phyloP scores from a whole-genome alignment of 2,797 vertebrate genomes.

The Botia kubotai region DNA sequence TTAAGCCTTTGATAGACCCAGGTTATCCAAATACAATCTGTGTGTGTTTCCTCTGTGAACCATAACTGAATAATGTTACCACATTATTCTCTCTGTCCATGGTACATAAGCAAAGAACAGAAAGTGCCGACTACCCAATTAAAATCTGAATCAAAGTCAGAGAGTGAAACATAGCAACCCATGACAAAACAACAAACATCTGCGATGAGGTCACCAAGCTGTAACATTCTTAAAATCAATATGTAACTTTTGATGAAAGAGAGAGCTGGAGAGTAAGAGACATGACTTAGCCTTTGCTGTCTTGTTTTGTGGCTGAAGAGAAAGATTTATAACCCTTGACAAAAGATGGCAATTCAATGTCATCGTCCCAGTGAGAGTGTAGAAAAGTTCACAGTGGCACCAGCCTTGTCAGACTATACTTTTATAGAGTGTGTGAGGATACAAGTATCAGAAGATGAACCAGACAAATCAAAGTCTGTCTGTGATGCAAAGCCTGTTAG shows the following conservation, averaged over 20 bases:
- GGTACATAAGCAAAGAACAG: background rate
- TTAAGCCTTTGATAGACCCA: background rate
- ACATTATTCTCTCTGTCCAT: background rate
- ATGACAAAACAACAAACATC: conserved; percentile 29
- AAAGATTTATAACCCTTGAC: background rate
- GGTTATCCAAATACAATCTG: background rate
- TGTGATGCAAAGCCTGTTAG: conserved; percentile 14
- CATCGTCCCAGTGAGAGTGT: background rate
- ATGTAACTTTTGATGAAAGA: conserved; percentile 10
- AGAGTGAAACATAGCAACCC: conserved; percentile 15
- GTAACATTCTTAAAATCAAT: conserved; percentile 20
- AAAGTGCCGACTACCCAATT: background rate
- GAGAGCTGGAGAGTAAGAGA: background rate
- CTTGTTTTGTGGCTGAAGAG: background rate
- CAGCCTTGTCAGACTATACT: conserved; percentile 15
- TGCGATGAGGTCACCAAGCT: conserved; percentile 26
- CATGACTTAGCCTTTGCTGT: background rate
- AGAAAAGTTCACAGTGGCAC: conserved; percentile 18
- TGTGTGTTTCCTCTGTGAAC: background rate
- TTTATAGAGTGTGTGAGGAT: background rate
- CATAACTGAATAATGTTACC: background rate
- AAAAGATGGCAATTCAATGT: background rate
- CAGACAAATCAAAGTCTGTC: conserved; percentile 20
- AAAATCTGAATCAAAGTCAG: conserved; percentile 21
- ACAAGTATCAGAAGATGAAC: conserved; percentile 26